Conservation (phyloP, 2,888 invertebrate genomes). For the Pachliopta kotzebuea region DNA sequence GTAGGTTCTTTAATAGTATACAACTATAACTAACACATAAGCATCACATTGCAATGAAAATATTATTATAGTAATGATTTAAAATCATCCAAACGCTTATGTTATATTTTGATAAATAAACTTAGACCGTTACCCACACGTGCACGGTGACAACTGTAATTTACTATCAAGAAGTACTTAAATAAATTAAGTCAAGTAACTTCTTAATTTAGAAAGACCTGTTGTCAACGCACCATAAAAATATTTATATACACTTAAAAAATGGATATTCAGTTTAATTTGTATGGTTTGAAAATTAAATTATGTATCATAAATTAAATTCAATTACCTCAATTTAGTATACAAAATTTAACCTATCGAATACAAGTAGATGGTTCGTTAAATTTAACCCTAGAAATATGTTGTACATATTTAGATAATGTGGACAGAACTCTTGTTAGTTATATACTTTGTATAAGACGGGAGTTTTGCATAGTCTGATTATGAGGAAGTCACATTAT, state of each 20-base stretch:
- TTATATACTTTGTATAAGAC: slow-evolving; percentile 22
- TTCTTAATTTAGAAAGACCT: slow-evolving; percentile 44
- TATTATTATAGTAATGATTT: slow-evolving; percentile 11
- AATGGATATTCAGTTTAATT: slow-evolving; percentile 10
- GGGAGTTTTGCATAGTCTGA: slow-evolving; percentile 13
- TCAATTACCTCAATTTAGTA: slow-evolving; percentile 1
- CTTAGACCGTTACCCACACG: slow-evolving; percentile 28
- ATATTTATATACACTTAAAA: slow-evolving; percentile 35
- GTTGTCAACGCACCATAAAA: slow-evolving; percentile 9
- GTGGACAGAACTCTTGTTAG: slow-evolving; percentile 23
- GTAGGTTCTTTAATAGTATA: slow-evolving; percentile 1
- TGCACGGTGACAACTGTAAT: neutral
- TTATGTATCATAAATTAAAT: neutral
- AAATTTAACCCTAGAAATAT: slow-evolving; percentile 14
- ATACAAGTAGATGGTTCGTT: slow-evolving; percentile 6
- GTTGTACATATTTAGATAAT: slow-evolving; percentile 19
- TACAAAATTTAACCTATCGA: slow-evolving; percentile 7
- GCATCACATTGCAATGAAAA: slow-evolving; percentile 16
- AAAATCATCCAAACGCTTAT: slow-evolving; percentile 30
- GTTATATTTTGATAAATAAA: slow-evolving; percentile 19
- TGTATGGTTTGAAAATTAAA: neutral
- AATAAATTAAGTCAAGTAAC: slow-evolving; percentile 53
- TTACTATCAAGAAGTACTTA: slow-evolving; percentile 54
- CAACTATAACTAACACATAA: slow-evolving; percentile 12
- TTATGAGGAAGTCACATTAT: slow-evolving; percentile 16